Evolutionary conservation across 1,140 invertebrate species (phyloP).

Genomic region (Marisa cornuarietis): DNA sequence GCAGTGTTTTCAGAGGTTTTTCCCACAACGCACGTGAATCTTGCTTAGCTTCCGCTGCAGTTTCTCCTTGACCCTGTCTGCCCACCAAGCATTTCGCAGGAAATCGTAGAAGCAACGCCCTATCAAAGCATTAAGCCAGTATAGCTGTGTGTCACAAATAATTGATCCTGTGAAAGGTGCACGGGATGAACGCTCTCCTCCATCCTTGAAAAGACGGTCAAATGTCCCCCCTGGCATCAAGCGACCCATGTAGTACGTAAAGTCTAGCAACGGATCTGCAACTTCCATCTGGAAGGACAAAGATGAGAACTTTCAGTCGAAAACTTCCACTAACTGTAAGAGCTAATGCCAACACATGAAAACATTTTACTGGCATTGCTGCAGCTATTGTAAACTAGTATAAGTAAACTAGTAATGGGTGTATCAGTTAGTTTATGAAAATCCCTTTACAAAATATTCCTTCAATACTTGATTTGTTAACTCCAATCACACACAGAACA

Average conservation of each 20-base stretch:
- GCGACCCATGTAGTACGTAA: constrained; percentile 56
- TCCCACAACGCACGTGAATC: constrained; percentile 73
- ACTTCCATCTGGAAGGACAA: background rate
- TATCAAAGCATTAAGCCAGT: constrained; percentile 81
- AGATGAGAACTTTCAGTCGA: background rate
- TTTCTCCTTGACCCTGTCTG: constrained; percentile 73
- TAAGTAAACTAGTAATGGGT: too few relatives aligned
- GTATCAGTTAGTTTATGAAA: too few relatives aligned
- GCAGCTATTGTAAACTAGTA: too few relatives aligned
- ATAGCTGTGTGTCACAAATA: constrained; percentile 55
- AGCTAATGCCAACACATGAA: too few relatives aligned
- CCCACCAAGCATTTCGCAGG: constrained; percentile 74
- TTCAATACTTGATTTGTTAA: too few relatives aligned
- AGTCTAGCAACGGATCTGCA: constrained; percentile 28
- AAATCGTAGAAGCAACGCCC: constrained; percentile 83
- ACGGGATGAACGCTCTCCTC: background rate
- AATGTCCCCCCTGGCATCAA: constrained; percentile 50
- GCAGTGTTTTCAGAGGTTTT: background rate
- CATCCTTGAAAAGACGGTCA: constrained; percentile 23
- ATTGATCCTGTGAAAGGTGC: constrained; percentile 29
- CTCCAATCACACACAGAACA: too few relatives aligned
- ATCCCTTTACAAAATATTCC: too few relatives aligned
- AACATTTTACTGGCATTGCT: too few relatives aligned
- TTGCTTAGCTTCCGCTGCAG: constrained; percentile 87
- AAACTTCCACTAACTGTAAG: background rate